These are phyloP conservation scores for Phrynosoma blainvillii DNA, from an alignment of 2,113 vertebrate species.

Conservation along the genomic window DNA sequence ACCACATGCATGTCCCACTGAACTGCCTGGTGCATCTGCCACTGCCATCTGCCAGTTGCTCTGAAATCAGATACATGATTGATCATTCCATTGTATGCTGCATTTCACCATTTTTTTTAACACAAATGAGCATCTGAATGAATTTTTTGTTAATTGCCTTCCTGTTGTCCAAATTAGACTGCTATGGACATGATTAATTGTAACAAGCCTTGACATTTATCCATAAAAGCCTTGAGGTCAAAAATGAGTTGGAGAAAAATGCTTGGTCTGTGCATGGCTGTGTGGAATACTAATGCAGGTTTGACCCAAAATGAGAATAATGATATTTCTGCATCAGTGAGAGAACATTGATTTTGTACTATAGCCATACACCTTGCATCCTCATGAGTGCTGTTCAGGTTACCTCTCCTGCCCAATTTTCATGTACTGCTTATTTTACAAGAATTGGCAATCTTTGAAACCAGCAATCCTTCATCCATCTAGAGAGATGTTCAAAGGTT, in stretches of 20 bases:
- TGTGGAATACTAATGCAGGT: conserved; percentile 74
- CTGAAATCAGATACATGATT: too few relatives aligned
- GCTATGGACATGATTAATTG: conserved; percentile 80
- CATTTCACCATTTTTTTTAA: conserved; percentile 53
- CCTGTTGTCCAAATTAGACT: conserved; percentile 81
- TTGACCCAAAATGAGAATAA: conserved; percentile 64
- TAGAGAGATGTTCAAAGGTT: neutral
- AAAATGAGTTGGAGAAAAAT: conserved; percentile 78
- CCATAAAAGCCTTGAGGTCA: conserved; percentile 81
- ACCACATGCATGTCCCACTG: too few relatives aligned
- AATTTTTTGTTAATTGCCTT: conserved; percentile 77
- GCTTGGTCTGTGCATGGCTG: conserved; percentile 57
- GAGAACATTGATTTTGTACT: conserved; percentile 60
- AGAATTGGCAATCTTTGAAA: conserved; percentile 28
- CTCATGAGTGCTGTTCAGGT: conserved; percentile 11
- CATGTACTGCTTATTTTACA: neutral
- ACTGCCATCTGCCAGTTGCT: too few relatives aligned
- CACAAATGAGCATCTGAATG: conserved; percentile 75
- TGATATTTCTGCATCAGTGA: conserved; percentile 61
- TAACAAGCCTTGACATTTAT: conserved; percentile 81
- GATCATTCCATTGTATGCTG: conserved; percentile 13
- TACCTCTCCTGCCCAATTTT: conserved; percentile 4
- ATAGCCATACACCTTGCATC: conserved; percentile 15
- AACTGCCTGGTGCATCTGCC: too few relatives aligned
- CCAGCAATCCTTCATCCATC: neutral